Base-by-base conservation (phyloP, 2,888 invertebrate genomes). In the Steinernema carpocapsae region DNA sequence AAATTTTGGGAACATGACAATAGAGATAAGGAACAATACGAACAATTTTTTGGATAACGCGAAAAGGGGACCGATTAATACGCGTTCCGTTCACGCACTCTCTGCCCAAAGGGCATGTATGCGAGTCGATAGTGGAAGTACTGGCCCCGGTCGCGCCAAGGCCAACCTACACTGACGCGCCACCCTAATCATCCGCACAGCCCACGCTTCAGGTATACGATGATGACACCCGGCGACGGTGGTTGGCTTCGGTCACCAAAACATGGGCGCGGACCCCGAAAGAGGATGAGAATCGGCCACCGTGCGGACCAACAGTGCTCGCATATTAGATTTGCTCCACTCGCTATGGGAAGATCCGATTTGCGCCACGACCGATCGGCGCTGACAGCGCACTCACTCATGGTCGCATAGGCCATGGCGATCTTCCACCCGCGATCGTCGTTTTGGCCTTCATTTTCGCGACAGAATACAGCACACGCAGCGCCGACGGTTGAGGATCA, bases 131-230 rank as follows among this genome's bases (percentile, higher is more conserved):
- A 64, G 64, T 26, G 37, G 64, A 64, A 64, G 29, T 64, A 64
- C 64, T 64, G 64, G 64, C 64, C 64, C 64, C 19, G 64, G 32
- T 64, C 64, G 64, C 64, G 64, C 64, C 64, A 64, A 64, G 64
- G 64, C 64, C 64, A 64, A 64, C 64, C 64, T 64, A 64, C 64
- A 64, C 64, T 64, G 64, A 32, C 64, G 64, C 64, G 64, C 64
- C 64, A 48, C 48, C 64, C 64, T 64, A 64, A 64, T 64, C 64
- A 64, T 64, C 64, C 64, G 64, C 64, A 64, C 64, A 26, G 64
- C 64, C 64, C 64, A 64, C 64, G 64, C 64, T 64, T 64, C 64
- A 64, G 64, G 64, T 64, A 64, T 64, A 56, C 26, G 56, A 26
- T 56, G 64, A 64, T 64, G 64, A 64, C 64, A 64, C 64, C 64